These are phyloP conservation scores for Pachyramphus minor DNA, from an alignment of 2,113 vertebrate genomes.

Conservation along the genomic window DNA sequence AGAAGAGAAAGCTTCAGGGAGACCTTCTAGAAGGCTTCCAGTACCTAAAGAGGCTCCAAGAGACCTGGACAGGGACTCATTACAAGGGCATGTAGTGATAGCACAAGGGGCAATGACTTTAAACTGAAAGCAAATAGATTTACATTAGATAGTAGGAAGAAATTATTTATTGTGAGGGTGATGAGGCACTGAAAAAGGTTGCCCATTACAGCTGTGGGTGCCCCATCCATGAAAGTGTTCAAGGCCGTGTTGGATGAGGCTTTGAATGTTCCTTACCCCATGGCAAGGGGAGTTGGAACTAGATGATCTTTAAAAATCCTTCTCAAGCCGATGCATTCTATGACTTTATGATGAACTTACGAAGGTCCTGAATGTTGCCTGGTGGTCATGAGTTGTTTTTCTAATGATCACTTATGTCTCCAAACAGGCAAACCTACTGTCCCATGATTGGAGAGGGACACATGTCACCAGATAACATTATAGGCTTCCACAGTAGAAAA, in stretches of 20 bases:
- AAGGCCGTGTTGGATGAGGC: background rate
- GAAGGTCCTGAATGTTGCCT: background rate
- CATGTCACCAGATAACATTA: accelerated
- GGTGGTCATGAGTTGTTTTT: background rate
- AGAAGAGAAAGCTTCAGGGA: background rate
- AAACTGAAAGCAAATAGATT: background rate
- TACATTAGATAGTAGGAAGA: background rate
- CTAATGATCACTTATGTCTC: background rate
- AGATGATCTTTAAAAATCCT: background rate
- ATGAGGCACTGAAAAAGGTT: background rate
- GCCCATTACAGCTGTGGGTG: background rate
- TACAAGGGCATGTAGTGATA: background rate
- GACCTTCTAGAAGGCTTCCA: background rate
- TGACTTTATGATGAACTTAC: background rate
- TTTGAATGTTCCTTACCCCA: background rate
- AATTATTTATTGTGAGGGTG: background rate
- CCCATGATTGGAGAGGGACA: accelerated
- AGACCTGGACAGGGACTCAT: background rate
- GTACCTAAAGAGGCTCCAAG: background rate
- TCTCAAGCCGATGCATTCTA: background rate
- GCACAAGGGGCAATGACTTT: background rate
- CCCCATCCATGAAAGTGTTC: background rate
- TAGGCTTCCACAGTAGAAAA: background rate
- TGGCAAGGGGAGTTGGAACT: background rate
- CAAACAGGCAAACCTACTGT: background rate